phyloP scores from a whole-genome alignment of 2,888 invertebrate species.

The Oscheius myriophilus region DNA sequence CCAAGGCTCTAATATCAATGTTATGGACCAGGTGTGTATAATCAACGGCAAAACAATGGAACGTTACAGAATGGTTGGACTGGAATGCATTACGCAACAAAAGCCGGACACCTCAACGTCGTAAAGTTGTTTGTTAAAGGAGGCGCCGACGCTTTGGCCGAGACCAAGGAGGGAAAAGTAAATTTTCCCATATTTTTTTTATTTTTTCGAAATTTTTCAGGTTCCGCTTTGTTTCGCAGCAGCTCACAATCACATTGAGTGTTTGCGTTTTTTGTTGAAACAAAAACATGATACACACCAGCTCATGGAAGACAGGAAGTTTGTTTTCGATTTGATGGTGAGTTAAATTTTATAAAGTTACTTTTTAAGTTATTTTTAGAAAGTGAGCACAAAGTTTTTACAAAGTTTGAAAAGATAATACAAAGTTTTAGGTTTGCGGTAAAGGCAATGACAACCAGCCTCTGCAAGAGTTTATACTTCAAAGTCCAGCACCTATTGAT shows the following conservation, averaged over 20 bases:
- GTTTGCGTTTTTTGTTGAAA: conserved; percentile 91
- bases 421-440: conserved; percentile 84
- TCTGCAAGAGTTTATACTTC: conserved; percentile 94
- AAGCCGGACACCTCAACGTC: conserved; percentile 92
- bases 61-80: conserved; percentile 91
- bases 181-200: conserved; percentile 78
- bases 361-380: no score
- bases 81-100: conserved; percentile 89
- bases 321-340: conserved; percentile 93
- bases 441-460: conserved; percentile 87
- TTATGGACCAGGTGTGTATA: conserved; percentile 82
- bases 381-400: no score
- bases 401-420: no score
- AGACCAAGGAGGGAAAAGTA: conserved; percentile 93
- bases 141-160: conserved; percentile 85
- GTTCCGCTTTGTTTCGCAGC: conserved; percentile 95
- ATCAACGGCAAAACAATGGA: conserved; percentile 8
- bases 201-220: conserved; percentile 71
- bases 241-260: conserved; percentile 93
- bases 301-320: conserved; percentile 96
- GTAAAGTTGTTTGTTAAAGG: conserved; percentile 93
- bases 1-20: conserved; percentile 98
- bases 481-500: conserved; percentile 99
- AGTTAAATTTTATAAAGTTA: no score
- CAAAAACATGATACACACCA: conserved; percentile 97